These are phyloP conservation scores for Sphaerophoria rueppellii DNA, from an alignment of 2,888 invertebrate genomes.

Conservation along the genomic window DNA sequence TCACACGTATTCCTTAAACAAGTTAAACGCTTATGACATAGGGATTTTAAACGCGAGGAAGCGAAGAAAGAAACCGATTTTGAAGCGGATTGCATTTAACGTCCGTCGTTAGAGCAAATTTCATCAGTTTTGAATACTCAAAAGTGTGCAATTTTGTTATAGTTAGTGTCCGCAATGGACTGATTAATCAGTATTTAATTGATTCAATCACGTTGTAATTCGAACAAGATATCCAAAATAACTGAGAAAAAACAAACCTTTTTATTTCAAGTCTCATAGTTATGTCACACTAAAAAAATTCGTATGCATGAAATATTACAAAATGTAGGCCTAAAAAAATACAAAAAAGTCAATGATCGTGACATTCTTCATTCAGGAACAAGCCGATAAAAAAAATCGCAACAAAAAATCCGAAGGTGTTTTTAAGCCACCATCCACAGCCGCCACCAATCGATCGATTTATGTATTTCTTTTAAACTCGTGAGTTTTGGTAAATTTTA, in stretches of 20 bases:
- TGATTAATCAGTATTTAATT: too few species aligned
- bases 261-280: conserved; percentile 20
- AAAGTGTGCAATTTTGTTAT: too few species aligned
- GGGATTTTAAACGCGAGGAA: too few species aligned
- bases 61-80: too few species aligned
- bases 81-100: too few species aligned
- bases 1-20: too few species aligned
- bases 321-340: conserved; percentile 34
- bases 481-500: conserved; percentile 49
- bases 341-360: conserved; percentile 57
- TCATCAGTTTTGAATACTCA: too few species aligned
- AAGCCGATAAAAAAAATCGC: conserved; percentile 42
- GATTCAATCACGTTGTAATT: conserved; percentile 22
- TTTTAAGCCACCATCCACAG: conserved; percentile 2
- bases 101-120: too few species aligned
- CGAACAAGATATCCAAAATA: conserved; percentile 14
- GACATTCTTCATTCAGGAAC: conserved; percentile 52
- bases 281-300: conserved; percentile 51
- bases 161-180: too few species aligned
- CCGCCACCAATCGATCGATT: conserved; percentile 49
- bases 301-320: conserved; percentile 42
- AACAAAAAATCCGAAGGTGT: conserved; percentile 56
- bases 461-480: conserved; percentile 48
- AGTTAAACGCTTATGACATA: too few species aligned
- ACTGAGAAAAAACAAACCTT: neutral